phyloP scores from a whole-genome alignment of 2,888 invertebrate genomes.

The Thymelicus acteon region DNA sequence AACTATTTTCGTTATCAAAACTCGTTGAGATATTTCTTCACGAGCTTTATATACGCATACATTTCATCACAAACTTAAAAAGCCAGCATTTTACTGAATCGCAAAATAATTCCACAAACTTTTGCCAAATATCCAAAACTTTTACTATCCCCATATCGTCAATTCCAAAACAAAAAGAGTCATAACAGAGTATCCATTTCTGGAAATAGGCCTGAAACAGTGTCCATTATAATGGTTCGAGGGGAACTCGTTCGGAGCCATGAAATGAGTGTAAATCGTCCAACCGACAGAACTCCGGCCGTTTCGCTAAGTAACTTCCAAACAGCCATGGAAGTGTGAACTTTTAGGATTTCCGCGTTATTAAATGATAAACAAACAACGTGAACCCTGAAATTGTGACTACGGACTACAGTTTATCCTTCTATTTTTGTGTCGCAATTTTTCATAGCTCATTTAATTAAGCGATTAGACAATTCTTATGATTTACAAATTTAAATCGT shows the following conservation, averaged over 20 bases:
- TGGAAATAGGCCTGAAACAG: conserved; percentile 32
- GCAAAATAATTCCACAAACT: neutral
- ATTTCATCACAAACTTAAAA: neutral
- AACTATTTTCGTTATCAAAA: conserved; percentile 15
- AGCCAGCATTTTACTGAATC: neutral
- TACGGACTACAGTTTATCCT: neutral
- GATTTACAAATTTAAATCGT: too few relatives aligned
- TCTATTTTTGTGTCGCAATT: neutral
- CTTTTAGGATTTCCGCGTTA: conserved; percentile 58
- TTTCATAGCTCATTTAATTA: neutral
- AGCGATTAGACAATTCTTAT: too few relatives aligned
- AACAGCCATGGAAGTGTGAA: conserved; percentile 60
- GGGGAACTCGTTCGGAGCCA: conserved; percentile 28
- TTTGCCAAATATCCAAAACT: neutral
- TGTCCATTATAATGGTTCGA: conserved; percentile 30
- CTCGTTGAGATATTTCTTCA: conserved; percentile 5
- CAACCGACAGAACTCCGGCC: conserved; percentile 53
- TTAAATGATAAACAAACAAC: conserved; percentile 59
- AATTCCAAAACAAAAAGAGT: conserved; percentile 27
- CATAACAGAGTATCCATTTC: conserved; percentile 27
- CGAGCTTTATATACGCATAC: too few relatives aligned
- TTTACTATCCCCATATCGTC: conserved; percentile 13
- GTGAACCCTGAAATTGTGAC: conserved; percentile 17
- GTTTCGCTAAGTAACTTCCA: conserved; percentile 58
- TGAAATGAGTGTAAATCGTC: conserved; percentile 46